These are phyloP conservation scores for Bombus sibiricus DNA, from an alignment of 1,140 invertebrate genomes.

Conservation along the genomic window DNA sequence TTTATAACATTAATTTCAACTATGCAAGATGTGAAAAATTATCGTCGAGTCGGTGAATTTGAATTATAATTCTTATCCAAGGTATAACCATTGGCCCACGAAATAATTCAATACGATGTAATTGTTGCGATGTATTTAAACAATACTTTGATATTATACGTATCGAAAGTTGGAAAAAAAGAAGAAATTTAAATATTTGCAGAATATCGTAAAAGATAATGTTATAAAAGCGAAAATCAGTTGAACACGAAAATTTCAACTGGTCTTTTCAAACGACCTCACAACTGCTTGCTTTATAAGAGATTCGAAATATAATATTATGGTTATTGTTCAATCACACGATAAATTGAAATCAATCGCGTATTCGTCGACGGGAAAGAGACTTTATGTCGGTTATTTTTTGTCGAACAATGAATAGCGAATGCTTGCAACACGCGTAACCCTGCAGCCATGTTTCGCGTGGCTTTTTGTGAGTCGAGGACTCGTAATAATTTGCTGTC, in stretches of 20 bases:
- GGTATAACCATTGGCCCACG: too few relatives aligned
- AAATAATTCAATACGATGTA: too few relatives aligned
- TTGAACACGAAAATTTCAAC: background rate
- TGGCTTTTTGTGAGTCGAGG: constrained; percentile 6
- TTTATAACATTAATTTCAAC: too few relatives aligned
- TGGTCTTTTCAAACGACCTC: background rate
- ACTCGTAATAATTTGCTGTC: constrained; percentile 24
- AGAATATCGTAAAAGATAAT: background rate
- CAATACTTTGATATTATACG: background rate
- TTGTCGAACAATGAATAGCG: background rate
- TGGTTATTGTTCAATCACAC: background rate
- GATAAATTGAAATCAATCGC: background rate
- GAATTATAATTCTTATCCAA: too few relatives aligned
- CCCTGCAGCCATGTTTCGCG: background rate
- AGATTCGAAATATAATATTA: background rate
- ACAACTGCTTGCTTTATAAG: background rate
- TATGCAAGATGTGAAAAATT: too few relatives aligned
- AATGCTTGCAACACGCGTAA: background rate
- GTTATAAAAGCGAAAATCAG: background rate
- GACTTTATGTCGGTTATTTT: background rate
- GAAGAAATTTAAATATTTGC: background rate
- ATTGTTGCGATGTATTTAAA: too few relatives aligned
- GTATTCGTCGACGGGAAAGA: background rate
- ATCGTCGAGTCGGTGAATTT: too few relatives aligned
- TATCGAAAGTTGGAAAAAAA: background rate